phyloP scores from a whole-genome alignment of 35 echinoderm and acorn worm species.

The Heliocidaris tuberculata region DNA sequence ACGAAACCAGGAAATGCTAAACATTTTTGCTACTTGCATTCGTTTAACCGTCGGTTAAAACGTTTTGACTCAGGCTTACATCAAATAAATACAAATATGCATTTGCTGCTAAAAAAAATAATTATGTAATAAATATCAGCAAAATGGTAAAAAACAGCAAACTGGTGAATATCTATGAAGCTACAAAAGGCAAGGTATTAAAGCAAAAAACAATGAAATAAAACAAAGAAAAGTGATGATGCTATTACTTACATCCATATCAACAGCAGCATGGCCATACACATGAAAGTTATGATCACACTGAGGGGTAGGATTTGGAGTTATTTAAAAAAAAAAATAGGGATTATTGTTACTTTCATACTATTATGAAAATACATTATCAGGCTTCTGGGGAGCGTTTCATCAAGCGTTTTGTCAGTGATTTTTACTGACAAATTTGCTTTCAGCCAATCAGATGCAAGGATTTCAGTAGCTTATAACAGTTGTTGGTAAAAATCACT shows the following conservation, averaged over 20 bases:
- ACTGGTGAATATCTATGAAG: not conserved
- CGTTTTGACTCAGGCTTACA: too few species aligned
- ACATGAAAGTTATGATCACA: slow-evolving; percentile 25
- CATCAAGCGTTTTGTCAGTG: too few species aligned
- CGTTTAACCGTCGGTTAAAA: too few species aligned
- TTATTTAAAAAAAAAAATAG: not conserved
- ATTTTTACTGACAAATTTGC: too few species aligned
- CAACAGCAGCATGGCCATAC: slow-evolving; percentile 34
- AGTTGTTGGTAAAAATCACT: too few species aligned
- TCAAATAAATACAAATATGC: not conserved
- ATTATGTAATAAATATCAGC: not conserved
- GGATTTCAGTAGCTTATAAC: too few species aligned
- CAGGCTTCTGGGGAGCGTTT: too few species aligned
- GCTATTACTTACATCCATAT: slow-evolving; percentile 37
- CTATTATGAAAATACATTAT: too few species aligned
- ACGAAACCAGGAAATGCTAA: too few species aligned
- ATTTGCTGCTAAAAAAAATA: not conserved
- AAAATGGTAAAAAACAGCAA: not conserved
- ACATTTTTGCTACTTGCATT: too few species aligned
- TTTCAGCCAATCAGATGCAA: too few species aligned
- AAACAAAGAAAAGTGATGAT: not conserved
- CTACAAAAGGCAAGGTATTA: not conserved
- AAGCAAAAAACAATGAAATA: not conserved
- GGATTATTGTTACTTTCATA: too few species aligned
- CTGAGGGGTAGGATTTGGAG: not conserved